Conservation (phyloP, 2,113 vertebrate species). For the Ancistrus triradiatus region DNA sequence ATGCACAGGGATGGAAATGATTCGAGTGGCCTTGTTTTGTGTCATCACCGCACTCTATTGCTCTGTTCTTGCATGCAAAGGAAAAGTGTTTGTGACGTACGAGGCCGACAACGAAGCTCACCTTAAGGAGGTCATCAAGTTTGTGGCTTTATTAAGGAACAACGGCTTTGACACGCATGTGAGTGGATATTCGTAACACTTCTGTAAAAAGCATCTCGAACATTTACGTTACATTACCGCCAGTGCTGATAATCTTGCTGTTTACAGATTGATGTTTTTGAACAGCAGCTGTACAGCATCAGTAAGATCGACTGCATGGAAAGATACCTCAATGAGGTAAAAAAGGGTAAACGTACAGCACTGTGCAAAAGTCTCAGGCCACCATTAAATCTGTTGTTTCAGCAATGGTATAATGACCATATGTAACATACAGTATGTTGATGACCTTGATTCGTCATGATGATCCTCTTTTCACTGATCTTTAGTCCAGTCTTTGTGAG, state of each 20-base stretch:
- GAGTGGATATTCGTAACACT: constrained; percentile 7
- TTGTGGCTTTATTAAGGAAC: constrained; percentile 49
- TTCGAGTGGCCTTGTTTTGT: neutral
- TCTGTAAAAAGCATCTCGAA: neutral
- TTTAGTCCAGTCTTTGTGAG: no score
- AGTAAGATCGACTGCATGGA: constrained; percentile 60
- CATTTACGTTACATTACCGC: neutral
- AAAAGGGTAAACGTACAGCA: no score
- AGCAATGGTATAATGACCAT: no score
- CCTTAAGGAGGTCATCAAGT: constrained; percentile 55
- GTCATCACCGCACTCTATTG: neutral
- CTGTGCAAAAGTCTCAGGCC: no score
- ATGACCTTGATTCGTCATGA: no score
- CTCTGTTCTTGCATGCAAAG: constrained; percentile 26
- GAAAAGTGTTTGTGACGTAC: constrained; percentile 58
- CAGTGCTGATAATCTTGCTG: constrained; percentile 2
- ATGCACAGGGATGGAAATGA: neutral
- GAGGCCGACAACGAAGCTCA: constrained; percentile 55
- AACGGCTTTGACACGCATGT: constrained; percentile 58
- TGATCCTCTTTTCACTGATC: no score
- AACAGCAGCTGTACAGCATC: constrained; percentile 56
- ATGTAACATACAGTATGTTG: no score
- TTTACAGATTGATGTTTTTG: constrained; percentile 55
- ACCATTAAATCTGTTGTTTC: no score
- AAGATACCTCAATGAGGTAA: constrained; percentile 57